phyloP scores from a whole-genome alignment of 2,113 vertebrate species.

The Embiotoca jacksoni region DNA sequence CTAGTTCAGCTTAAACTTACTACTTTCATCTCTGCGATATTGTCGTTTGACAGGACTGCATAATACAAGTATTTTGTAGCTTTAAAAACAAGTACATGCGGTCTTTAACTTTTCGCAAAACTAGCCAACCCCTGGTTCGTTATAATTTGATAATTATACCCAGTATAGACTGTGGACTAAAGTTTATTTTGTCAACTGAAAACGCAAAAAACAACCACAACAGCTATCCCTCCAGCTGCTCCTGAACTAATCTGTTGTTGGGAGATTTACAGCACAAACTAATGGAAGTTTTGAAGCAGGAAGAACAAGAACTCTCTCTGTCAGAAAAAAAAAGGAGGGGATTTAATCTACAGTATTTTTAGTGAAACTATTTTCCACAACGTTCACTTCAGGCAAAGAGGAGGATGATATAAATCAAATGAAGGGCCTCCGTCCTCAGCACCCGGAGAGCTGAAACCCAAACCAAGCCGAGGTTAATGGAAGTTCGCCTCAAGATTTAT shows the following conservation, averaged over 20 bases:
- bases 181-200: not conserved
- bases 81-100: not conserved
- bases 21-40: not conserved
- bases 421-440: conserved; percentile 65
- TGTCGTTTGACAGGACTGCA: not conserved
- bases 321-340: conserved; percentile 53
- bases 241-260: conserved; percentile 32
- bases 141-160: not conserved
- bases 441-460: conserved; percentile 69
- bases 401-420: conserved; percentile 79
- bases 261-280: conserved; percentile 62
- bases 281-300: conserved; percentile 49
- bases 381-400: conserved; percentile 61
- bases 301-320: conserved; percentile 18
- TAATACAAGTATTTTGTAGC: not conserved
- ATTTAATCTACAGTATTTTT: conserved; percentile 45
- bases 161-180: not conserved
- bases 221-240: conserved; percentile 18
- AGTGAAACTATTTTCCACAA: conserved; percentile 56
- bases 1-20: too few relatives aligned
- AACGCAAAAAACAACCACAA: conserved; percentile 15
- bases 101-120: not conserved
- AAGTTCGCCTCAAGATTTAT: conserved; percentile 84
- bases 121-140: not conserved
- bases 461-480: conserved; percentile 79